These are phyloP conservation scores for Rhagophthalmus giganteus DNA, from an alignment of 2,888 invertebrate genomes.

Conservation along the genomic window DNA sequence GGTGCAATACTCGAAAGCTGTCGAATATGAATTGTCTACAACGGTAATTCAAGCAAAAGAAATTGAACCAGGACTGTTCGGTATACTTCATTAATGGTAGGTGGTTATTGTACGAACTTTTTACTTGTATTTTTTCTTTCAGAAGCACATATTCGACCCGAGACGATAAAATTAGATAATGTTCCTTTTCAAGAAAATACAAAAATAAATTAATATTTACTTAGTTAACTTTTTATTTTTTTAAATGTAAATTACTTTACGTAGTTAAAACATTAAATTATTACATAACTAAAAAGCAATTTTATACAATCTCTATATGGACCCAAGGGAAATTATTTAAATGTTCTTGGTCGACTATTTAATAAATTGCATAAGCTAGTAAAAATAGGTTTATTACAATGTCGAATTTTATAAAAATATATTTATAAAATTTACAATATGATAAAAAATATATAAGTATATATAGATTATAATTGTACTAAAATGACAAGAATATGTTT, in stretches of 20 bases:
- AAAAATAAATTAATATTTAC: not conserved
- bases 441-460: not conserved
- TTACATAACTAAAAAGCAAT: too few relatives aligned
- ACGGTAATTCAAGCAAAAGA: conserved; percentile 74
- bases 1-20: conserved; percentile 67
- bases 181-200: conserved; percentile 58
- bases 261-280: too few relatives aligned
- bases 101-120: too few relatives aligned
- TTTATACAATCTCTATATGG: too few relatives aligned
- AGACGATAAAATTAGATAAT: conserved; percentile 67
- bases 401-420: too few relatives aligned
- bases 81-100: conserved; percentile 52
- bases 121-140: conserved; percentile 49
- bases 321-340: too few relatives aligned
- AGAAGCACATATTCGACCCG: conserved; percentile 65
- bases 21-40: conserved; percentile 70
- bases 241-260: too few relatives aligned
- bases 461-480: not conserved
- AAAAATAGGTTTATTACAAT: too few relatives aligned
- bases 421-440: too few relatives aligned
- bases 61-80: conserved; percentile 67
- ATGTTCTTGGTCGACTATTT: too few relatives aligned
- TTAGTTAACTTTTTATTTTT: not conserved
- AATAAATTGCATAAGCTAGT: too few relatives aligned
- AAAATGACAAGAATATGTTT: not conserved